phyloP scores from a whole-genome alignment of 2,888 invertebrate genomes.

The Volucella zonaria region DNA sequence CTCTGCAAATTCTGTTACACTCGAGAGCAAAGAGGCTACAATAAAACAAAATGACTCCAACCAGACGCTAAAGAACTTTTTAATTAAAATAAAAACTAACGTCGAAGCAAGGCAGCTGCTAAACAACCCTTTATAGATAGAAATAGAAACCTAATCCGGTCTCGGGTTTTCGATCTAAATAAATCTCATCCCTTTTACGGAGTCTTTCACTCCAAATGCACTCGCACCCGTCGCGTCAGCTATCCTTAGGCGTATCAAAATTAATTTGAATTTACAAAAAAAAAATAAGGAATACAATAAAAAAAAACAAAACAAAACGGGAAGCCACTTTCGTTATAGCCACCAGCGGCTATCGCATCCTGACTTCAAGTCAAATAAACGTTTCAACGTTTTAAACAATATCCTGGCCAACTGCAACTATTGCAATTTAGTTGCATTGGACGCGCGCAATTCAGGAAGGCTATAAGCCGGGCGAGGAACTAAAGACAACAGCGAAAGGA shows the following conservation, averaged over 20 bases:
- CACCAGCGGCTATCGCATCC: constrained; percentile 5
- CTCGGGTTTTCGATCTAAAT: constrained; percentile 40
- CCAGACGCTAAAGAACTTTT: constrained; percentile 57
- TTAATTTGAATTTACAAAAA: constrained; percentile 58
- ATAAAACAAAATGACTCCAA: constrained; percentile 18
- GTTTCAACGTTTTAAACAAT: constrained; percentile 48
- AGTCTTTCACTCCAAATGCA: constrained; percentile 48
- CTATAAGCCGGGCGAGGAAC: constrained; percentile 9
- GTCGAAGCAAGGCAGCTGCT: constrained; percentile 46
- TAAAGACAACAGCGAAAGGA: constrained; percentile 8
- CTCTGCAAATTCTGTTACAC: constrained; percentile 48
- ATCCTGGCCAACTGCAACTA: constrained; percentile 49
- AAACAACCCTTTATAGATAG: constrained; percentile 38
- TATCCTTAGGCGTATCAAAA: constrained; percentile 49
- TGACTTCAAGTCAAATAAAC: constrained; percentile 56
- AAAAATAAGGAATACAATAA: background rate
- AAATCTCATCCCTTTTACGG: constrained; percentile 11
- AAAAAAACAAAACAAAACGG: background rate
- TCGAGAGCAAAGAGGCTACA: constrained; percentile 12
- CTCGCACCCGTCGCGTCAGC: constrained; percentile 2
- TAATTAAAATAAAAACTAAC: constrained; percentile 71
- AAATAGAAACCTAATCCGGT: constrained; percentile 65
- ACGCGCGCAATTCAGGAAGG: constrained; percentile 26
- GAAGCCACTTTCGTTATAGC: background rate
- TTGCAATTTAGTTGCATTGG: constrained; percentile 60